Base-by-base conservation (phyloP, 2,113 vertebrate genomes). In the Planiliza haematocheilus region DNA sequence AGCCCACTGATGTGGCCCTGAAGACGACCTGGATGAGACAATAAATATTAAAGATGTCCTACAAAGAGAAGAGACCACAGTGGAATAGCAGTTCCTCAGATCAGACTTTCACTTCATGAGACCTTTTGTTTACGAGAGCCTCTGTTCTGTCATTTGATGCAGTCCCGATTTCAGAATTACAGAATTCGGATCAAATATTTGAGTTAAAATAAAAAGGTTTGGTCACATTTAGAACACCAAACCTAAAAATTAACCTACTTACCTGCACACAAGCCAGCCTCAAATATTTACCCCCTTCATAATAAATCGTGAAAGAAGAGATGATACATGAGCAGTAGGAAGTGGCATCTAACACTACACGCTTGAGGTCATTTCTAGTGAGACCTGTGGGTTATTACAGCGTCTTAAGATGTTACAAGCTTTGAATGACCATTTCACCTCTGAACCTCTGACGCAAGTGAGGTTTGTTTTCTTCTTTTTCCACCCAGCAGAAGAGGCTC, bases 231-330 rank as follows among this genome's bases (percentile, higher is more conserved):
- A n/a, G n/a, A n/a, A n/a, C n/a, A n/a, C n/a, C n/a, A n/a, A n/a
- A n/a, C n/a, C n/a, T n/a, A n/a, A n/a, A n/a, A n/a, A n/a, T n/a
- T n/a, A n/a, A n/a, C n/a, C n/a, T n/a, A n/a, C 42, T 60, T 41
- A n/a, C 42, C 41, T 60, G 24, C 24, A 68, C 6, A 38, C 30
- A 17, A 59, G 21, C 11, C 21, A 7, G 2, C 56, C n/a, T 61
- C 43, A 75, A 61, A 62, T 46, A 75, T 79, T 83, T 56, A 71
- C 61, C 45, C 10, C 13, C 17, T 55, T 14, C 2, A 14, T 12
- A 34, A 38, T 58, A 62, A 78, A 70, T 81, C 74, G 57, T 9
- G 2, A 74, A 77, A 74, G 65, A 78, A 61, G 77, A 77, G 77
- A 74, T 8, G 16, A 48, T 17, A 24, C 1, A 1, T 1, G 20